Base-by-base conservation (phyloP, 2,797 vertebrate species). In the Sarcophilus harrisii region DNA sequence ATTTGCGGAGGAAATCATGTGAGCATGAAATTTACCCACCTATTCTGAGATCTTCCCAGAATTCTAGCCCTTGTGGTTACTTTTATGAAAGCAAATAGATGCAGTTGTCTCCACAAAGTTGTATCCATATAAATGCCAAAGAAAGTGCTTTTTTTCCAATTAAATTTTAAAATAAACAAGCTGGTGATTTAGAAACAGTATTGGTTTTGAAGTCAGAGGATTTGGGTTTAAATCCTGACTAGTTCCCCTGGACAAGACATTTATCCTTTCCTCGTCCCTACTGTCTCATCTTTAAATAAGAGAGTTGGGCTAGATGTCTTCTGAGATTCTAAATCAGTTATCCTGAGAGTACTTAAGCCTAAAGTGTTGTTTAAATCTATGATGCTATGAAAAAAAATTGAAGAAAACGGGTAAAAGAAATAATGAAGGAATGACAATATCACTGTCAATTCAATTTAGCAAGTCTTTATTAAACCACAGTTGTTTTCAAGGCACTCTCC, bases 71-170 rank as follows among this genome's bases (percentile, higher is more conserved):
- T 90, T 60, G 32, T 93, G 10, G 29, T 16, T 93, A 87, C 2
- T 90, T 96, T 93, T 94, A 59, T 57, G 97, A 94, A 32, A 93
- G 24, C 21, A 95, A 94, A 45, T 18, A 57, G 49, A 18, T 94
- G 14, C 93, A 94, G 66, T 49, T 81, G n/a, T 81, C n/a, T 45
- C 21, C 73, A 81, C 73, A 81, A 45, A 5, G 1, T 2, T 54
- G 62, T 24, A 60, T 14, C 52, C 11, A 62, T 57, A 54, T 28
- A 92, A 3, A 13, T 91, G 52, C 21, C 45, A 95, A 57, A 95
- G 66, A 96, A 91, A 38, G 45, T 73, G 3, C 59, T 95, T 9
- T n/a, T 73, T 92, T 90, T 90, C 13, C 29, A 3, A 81, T 45
- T 81, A 81, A 81, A 45, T 45, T 81, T 24, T 24, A 81, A 27